Evolutionary conservation across 1,140 invertebrate species (phyloP).

Genomic region (Scylla paramamosain): DNA sequence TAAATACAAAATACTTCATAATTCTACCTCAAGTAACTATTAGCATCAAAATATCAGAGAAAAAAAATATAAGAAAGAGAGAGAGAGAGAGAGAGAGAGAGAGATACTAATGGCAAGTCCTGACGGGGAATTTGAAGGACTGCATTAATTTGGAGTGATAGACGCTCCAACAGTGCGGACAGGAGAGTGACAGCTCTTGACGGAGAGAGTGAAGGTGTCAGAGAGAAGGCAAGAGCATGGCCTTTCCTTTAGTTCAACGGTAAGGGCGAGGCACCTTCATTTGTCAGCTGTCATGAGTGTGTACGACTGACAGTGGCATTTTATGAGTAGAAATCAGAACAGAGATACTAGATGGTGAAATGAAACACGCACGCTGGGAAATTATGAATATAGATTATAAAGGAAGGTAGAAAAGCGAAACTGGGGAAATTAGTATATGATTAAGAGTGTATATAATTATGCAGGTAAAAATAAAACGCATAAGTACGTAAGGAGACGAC

Average conservation of each 20-base stretch:
- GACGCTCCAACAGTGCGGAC: not conserved
- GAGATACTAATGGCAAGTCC: not conserved
- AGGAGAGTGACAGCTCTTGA: no score
- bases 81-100: not conserved
- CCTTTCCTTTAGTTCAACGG: no score
- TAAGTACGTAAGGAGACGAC: no score
- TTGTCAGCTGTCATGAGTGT: no score
- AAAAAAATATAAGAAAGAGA: not conserved
- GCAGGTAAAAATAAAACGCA: not conserved
- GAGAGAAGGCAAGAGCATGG: no score
- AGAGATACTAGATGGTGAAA: not conserved
- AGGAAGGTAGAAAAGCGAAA: not conserved
- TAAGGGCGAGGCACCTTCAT: no score
- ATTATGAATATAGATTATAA: not conserved
- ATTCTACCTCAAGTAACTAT: no score
- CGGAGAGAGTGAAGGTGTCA: no score
- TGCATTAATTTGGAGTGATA: not conserved
- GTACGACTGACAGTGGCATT: not conserved
- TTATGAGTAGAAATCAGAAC: not conserved
- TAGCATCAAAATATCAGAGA: no score
- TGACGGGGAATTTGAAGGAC: not conserved
- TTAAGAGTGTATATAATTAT: not conserved
- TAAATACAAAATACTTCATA: no score
- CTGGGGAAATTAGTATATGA: not conserved
- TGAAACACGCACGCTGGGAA: not conserved